Base-by-base conservation (phyloP, 2,113 vertebrate species). In the Neogobius melanostomus region DNA sequence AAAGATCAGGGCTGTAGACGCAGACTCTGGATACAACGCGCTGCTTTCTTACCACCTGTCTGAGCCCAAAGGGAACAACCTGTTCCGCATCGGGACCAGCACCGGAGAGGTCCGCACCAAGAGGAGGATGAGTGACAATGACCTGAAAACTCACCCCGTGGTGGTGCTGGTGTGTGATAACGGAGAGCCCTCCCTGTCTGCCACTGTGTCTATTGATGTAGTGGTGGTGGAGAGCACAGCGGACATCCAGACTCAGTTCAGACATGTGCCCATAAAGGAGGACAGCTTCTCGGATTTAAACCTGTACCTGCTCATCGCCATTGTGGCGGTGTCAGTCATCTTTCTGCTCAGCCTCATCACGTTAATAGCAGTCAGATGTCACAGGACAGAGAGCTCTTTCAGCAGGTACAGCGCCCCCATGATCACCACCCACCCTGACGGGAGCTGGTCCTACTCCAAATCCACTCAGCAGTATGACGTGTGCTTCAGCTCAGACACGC, bases 71-170 rank as follows among this genome's bases (percentile, higher is more conserved):
- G 83, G 85, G 71, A 83, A 71, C 78, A 85, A 82, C 74, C 74
- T 87, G 8, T 87, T 87, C 74, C 69, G 79, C 43, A 88, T 88
- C 8, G 86, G 83, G 83, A 87, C 79, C 76, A 85, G 83, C 68
- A 87, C 52, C 21, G 85, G 85, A 8, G 85, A 85, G 17, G 83
- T 87, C 74, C 75, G 79, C 64, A 87, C 85, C 72, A 87, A 76
- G 65, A 85, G 85, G 81, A 80, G 79, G 54, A 87, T 87, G 85
- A 87, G 81, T 72, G 85, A 87, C 81, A 85, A 85, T 76, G 85
- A 87, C 74, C 69, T 87, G 61, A 87, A 87, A 70, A 80, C 71
- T 74, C 85, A 87, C 56, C 81, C 83, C 52, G 70, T 87, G 74
- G 57, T 87, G 76, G 81, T 85, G 42, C 12, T 72, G 67, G 83